A percentile compares a stretch with the other conserved stretches of the same genome.
Conservation (phyloP, 53 echinoderm and acorn worm species). For the Luidia sarsii region DNA sequence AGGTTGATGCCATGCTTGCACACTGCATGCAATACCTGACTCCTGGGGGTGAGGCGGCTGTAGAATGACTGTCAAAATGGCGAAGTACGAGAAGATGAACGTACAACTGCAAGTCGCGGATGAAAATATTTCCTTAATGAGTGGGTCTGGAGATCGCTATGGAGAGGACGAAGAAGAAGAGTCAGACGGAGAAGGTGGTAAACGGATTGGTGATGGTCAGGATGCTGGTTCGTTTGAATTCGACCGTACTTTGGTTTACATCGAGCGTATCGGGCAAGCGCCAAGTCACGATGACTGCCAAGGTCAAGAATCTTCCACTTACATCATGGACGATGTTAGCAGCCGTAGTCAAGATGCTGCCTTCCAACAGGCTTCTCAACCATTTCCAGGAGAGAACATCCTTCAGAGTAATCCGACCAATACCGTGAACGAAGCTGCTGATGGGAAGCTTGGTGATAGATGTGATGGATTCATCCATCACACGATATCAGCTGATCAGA, state of each 20-base stretch:
- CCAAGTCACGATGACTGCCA: neutral
- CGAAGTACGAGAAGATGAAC: neutral
- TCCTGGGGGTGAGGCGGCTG: no score
- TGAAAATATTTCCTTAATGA: neutral
- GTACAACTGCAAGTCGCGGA: neutral
- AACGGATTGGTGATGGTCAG: conserved; percentile 2
- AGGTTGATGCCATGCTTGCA: no score
- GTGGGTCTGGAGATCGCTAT: neutral
- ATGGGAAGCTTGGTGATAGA: neutral
- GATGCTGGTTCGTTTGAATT: conserved; percentile 4
- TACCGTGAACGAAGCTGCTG: neutral
- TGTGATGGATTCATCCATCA: conserved; percentile 92
- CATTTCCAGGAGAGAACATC: neutral
- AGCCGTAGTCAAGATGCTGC: neutral
- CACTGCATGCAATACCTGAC: no score
- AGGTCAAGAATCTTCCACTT: no score
- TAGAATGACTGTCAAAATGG: no score
- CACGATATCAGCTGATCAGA: conserved; percentile 92
- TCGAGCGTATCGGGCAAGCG: conserved; percentile 8
- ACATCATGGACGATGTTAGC: neutral
- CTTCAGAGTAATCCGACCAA: neutral
- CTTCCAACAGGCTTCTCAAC: neutral
- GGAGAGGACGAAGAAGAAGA: conserved; percentile 12
- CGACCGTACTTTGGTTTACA: conserved; percentile 42
- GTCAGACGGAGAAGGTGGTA: conserved; percentile 6